These are phyloP conservation scores for Verasper variegatus DNA, from an alignment of 2,113 vertebrate species.

Conservation along the genomic window DNA sequence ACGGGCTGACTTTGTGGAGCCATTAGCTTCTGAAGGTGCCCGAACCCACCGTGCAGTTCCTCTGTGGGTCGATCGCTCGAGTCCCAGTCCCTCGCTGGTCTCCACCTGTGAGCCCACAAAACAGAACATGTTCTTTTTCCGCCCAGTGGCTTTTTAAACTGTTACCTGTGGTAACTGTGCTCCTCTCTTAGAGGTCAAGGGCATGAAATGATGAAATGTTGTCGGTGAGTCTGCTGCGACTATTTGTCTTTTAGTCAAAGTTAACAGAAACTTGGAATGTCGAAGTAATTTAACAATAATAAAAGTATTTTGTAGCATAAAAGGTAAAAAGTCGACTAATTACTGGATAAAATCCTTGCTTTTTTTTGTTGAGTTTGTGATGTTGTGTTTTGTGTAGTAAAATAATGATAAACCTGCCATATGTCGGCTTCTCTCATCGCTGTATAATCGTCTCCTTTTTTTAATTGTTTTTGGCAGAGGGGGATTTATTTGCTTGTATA, in stretches of 20 bases:
- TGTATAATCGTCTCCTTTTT: neutral
- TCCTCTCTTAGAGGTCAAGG: conserved; percentile 19
- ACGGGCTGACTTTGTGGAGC: conserved; percentile 49
- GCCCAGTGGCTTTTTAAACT: neutral
- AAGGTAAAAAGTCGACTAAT: too few relatives aligned
- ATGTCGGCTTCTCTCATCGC: neutral
- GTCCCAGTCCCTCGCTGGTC: neutral
- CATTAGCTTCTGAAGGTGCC: conserved; percentile 31
- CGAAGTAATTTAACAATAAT: too few relatives aligned
- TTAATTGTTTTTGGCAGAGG: conserved; percentile 5
- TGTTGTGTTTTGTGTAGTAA: neutral
- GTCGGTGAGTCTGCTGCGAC: neutral
- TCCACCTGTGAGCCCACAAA: neutral
- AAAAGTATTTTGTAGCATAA: too few relatives aligned
- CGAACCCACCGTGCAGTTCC: conserved; percentile 4
- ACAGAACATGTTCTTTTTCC: conserved; percentile 29
- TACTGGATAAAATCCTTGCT: neutral
- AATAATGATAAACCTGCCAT: conserved; percentile 1
- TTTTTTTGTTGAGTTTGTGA: neutral
- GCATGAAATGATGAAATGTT: neutral
- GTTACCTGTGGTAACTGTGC: neutral
- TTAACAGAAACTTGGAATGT: neutral
- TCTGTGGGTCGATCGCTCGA: conserved; percentile 19
- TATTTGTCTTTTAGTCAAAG: neutral
- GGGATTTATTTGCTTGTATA: neutral